Evolutionary conservation across 2,113 vertebrate species (phyloP), one percentile per base, ranked within the genome.

Genomic region (Eurystomus gularis): DNA sequence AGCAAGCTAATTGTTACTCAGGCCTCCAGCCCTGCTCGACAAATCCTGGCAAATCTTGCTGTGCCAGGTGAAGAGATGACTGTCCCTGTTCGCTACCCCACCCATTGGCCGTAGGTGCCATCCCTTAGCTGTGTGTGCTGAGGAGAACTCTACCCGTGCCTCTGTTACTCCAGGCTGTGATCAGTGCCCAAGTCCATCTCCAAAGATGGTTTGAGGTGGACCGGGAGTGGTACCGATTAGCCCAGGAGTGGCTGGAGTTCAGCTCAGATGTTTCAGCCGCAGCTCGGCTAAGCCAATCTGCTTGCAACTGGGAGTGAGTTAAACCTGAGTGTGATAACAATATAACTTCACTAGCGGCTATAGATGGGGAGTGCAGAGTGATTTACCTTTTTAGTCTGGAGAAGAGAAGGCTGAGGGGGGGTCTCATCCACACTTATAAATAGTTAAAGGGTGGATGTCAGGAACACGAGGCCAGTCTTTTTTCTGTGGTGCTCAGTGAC

Each of bases 1-100:
- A 57, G 82, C 64, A 77, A n/a, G 75, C 75, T 94, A 65, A 57
- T 86, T 66, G n/a, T 65, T 69, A 82, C 75, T 88, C 71, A 54
- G 35, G 31, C 75, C 69, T 40, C 3, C 1, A 54, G 64, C 70
- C 93, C 64, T 65, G 82, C 54, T 84, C 80, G 62, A 54, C 54
- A 39, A 90, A 75, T 81, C 61, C 86, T 75, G 88, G 83, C 68
- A 83, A 72, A 42, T 58, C 46, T 42, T 78, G 82, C 82, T 51
- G 71, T 54, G 79, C 40, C n/a, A 70, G 68, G 40, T 55, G 85
- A 72, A 61, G 62, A 90, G 62, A 52, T 69, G 80, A 48, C 82
- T 64, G 72, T 90, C n/a, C 61, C 60, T 8, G 4, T 81, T 92
- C 83, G 25, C 82, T 39, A 4, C 13, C 25, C 52, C 17, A 19